Evolutionary conservation across 2,113 vertebrate genomes (phyloP), one percentile per base, ranked within the genome.

Genomic region (Merops nubicus): DNA sequence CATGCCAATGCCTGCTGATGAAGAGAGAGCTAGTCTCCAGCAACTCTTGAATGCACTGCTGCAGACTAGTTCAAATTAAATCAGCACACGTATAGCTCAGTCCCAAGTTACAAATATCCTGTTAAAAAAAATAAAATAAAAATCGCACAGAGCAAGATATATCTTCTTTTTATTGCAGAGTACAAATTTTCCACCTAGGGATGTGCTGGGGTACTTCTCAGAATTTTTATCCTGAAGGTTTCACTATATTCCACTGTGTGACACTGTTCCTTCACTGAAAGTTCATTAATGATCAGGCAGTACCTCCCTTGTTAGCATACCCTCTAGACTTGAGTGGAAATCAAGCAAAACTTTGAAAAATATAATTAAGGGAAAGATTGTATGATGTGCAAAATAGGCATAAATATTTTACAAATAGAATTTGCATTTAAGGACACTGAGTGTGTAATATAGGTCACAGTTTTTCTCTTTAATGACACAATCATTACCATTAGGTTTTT

Each of bases 341-440:
- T 76, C 28, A 78, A 72, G 25, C n/a, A 89, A 90, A 63, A 8
- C 19, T 75, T 95, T 77, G 92, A 92, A 79, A 96, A 95, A 38
- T 9, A 85, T 13, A 17, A 80, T 94, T 85, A 87, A 69, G 85
- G 17, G 42, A 89, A 85, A 15, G 2, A 85, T 48, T 65, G 38
- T 34, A 78, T 42, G 12, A 89, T 86, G 50, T 56, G 29, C 17
- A 89, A 94, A 91, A 91, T 4, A 92, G 17, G 42, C 43, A 92
- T 56, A 94, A 86, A 62, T 76, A 92, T 53, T 88, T 54, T 69
- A 62, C 40, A 85, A 51, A 45, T 6, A 69, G 8, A 22, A 91
- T 90, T 91, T 92, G 78, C 92, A 93, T 85, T 88, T 67, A 93
- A 88, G 8, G 8, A 90, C 54, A 43, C 3, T 2, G 42, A 80